Evolutionary conservation across 2,888 invertebrate species (phyloP), one percentile per base, ranked within the genome.

Genomic region (Xanthia icteritia): DNA sequence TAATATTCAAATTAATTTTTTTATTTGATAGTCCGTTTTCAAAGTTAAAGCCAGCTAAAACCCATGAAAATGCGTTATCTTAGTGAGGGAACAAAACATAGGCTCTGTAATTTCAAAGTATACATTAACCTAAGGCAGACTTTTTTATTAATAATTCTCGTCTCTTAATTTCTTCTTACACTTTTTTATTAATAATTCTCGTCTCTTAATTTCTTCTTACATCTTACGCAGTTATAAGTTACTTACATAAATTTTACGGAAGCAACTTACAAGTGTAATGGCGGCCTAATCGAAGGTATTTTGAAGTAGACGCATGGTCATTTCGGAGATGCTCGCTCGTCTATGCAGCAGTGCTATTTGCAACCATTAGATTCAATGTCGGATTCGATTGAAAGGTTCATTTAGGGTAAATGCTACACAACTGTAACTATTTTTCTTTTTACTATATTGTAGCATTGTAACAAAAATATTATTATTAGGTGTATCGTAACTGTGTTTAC

Each of bases 1-100:
- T 74, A 71, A 56, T 54, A 74, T 82, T 77, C 31, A 67, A 60
- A 63, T 79, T 27, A 54, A 72, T 61, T 68, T 67, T 39, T 76
- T 58, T 51, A 36, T 54, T 56, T 51, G 20, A 13, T 60, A 51
- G 15, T 58, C 58, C 42, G 6, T 65, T 66, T 54, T n/a, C 39
- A 45, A 27, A 71, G n/a, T 42, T 42, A 51, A 61, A 65, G 82
- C 42, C 56, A 65, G n/a, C 13, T 56, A 56, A 42, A n/a, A 45
- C 51, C 81, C 36, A 23, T 60, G 5, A 54, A 58, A 60, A 54
- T 56, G 20, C 42, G n/a, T 23, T 23, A 36, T 17, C 36, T 68
- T 36, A 61, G 31, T 9, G 17, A 63, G 68, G 36, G 3, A 11
- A 68, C 36, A 20, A 64, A 9, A 63, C n/a, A n/a, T 63, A 36